Evolutionary conservation across 2,797 vertebrate species (phyloP).

Genomic region (Propithecus deckenii): DNA sequence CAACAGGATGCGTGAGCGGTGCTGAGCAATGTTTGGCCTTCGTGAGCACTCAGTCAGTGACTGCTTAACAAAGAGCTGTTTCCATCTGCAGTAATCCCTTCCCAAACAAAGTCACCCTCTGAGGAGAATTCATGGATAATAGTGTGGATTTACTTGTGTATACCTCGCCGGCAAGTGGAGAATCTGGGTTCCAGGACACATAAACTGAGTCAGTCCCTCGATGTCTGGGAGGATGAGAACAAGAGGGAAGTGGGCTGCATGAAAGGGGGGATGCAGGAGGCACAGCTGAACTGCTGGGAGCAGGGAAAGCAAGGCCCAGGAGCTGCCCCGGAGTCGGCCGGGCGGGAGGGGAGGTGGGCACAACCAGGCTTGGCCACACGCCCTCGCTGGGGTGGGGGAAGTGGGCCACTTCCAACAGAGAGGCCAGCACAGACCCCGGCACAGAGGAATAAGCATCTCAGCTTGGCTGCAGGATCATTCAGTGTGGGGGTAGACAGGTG

Average conservation of each 20-base stretch:
- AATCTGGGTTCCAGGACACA: neutral
- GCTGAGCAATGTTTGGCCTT: neutral
- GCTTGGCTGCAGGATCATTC: neutral
- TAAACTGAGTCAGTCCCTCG: neutral
- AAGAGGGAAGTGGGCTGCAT: neutral
- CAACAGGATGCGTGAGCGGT: accelerated
- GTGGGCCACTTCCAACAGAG: neutral
- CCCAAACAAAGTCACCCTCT: neutral
- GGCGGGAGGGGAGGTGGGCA: neutral
- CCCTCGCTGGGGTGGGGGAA: neutral
- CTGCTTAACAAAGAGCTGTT: constrained; percentile 3
- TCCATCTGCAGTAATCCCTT: constrained; percentile 29
- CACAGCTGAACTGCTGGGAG: neutral
- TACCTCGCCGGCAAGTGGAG: neutral
- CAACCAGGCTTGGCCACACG: neutral
- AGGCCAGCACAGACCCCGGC: neutral
- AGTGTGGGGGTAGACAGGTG: neutral
- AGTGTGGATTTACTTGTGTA: neutral
- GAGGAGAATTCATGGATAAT: neutral
- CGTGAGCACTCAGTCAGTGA: neutral
- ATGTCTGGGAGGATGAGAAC: neutral
- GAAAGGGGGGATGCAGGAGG: neutral
- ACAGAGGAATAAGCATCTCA: neutral
- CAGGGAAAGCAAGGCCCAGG: neutral
- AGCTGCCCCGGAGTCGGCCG: neutral